Percentiles rank a stretch among this genome's conserved stretches.
Evolutionary conservation across 2,797 vertebrate genomes (phyloP).

Genomic region (Synaphobranchus kaupii): DNA sequence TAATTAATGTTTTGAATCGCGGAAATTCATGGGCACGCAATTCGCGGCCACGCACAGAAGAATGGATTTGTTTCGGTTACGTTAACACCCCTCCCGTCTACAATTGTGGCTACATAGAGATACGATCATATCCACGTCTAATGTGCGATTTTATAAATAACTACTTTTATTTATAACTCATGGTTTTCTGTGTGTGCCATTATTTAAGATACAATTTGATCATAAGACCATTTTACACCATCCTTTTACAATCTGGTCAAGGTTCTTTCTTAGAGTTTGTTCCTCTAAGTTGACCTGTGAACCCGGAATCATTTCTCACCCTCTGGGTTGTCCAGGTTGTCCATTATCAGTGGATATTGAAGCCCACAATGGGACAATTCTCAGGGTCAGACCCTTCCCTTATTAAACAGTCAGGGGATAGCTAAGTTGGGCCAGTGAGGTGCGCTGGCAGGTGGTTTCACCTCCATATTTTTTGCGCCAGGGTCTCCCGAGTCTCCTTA

Average conservation of each 20-base stretch:
- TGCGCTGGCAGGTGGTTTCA: not conserved
- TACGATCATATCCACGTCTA: no score
- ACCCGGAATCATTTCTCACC: not conserved
- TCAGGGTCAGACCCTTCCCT: not conserved
- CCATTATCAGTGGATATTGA: not conserved
- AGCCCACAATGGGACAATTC: not conserved
- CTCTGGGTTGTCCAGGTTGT: not conserved
- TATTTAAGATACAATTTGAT: not conserved
- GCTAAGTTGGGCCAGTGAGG: no score
- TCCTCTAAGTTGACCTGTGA: not conserved
- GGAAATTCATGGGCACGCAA: no score
- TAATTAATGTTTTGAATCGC: no score
- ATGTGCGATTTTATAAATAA: no score
- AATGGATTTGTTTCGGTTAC: no score
- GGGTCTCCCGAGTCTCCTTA: not conserved
- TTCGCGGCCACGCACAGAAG: no score
- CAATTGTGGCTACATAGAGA: no score
- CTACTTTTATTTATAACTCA: no score
- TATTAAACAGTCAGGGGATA: no score
- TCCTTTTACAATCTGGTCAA: not conserved
- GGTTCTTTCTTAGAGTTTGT: not conserved
- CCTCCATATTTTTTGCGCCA: not conserved
- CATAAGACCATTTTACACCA: not conserved
- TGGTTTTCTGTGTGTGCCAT: no score
- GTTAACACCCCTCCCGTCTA: no score